Percentiles rank a stretch among this genome's conserved stretches.
Evolutionary conservation across 2,113 vertebrate species (phyloP).

Genomic region (Gymnobelideus leadbeateri): DNA sequence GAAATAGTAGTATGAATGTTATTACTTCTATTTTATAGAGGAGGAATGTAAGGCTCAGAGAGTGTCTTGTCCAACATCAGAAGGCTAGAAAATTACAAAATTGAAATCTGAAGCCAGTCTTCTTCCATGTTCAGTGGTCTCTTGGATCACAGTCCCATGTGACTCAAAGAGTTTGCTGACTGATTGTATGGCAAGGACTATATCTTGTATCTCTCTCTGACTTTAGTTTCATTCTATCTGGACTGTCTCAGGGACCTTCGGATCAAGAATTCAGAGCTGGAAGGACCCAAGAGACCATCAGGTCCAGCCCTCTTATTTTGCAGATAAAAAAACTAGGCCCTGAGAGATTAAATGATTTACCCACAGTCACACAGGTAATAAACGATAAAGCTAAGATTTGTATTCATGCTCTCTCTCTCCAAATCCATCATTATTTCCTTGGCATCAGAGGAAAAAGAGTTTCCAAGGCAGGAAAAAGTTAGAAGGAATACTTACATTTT

Average conservation of each 20-base stretch:
- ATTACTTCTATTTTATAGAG: background rate
- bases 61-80: background rate
- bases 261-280: background rate
- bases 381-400: background rate
- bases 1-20: background rate
- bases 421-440: background rate
- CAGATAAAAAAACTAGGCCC: background rate
- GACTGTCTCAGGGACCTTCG: background rate
- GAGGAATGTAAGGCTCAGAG: background rate
- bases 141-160: background rate
- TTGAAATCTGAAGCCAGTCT: background rate
- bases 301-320: background rate
- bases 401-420: background rate
- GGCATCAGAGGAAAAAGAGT: background rate
- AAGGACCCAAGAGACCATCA: background rate
- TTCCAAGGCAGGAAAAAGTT: background rate
- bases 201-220: background rate
- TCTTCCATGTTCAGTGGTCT: background rate
- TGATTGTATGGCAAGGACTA: background rate
- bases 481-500: slow-evolving; percentile 83
- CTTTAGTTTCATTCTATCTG: background rate
- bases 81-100: background rate
- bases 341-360: background rate
- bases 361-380: background rate
- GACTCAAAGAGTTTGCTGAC: background rate